phyloP scores from a whole-genome alignment of 2,888 invertebrate genomes.

The Stenichneumon culpator region DNA sequence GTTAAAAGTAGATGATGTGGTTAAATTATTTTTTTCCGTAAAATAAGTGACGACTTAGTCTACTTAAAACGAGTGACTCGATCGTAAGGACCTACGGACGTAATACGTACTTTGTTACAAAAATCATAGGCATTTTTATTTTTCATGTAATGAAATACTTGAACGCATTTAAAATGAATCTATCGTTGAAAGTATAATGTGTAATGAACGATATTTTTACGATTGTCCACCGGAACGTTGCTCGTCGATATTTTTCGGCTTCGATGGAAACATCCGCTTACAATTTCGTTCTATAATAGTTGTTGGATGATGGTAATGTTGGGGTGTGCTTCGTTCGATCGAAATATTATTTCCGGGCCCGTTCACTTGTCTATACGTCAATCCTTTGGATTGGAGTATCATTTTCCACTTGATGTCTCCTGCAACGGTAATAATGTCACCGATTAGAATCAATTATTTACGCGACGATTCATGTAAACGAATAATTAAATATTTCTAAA shows the following conservation, averaged over 20 bases:
- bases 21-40: no score
- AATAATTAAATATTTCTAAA: background rate
- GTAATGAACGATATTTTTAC: no score
- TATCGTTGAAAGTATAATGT: no score
- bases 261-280: background rate
- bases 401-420: background rate
- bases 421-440: background rate
- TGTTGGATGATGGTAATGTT: background rate
- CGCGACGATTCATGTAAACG: background rate
- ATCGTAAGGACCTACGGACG: no score
- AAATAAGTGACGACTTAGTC: no score
- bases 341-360: background rate
- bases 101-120: no score
- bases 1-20: no score
- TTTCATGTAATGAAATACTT: no score
- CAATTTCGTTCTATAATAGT: background rate
- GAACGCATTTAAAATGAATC: no score
- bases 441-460: background rate
- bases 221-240: no score
- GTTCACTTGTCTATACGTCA: background rate
- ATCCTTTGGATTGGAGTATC: background rate
- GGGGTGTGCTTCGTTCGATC: background rate
- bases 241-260: background rate
- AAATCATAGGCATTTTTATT: no score
- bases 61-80: no score